phyloP scores from a whole-genome alignment of 2,888 invertebrate genomes.

The Acanthosepion lycidas region DNA sequence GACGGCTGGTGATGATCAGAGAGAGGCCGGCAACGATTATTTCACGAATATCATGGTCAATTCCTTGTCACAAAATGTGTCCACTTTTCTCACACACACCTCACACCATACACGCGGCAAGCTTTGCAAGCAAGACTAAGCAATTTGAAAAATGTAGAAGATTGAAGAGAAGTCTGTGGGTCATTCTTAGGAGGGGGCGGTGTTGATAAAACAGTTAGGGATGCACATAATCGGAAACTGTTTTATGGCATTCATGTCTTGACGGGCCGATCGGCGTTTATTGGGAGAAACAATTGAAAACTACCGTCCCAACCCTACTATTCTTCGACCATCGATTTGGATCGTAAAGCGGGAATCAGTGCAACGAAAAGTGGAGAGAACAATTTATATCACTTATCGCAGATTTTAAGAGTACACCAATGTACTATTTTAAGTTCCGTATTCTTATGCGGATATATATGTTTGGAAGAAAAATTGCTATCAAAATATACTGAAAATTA shows the following conservation, averaged over 20 bases:
- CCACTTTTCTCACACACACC: neutral
- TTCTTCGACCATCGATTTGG: neutral
- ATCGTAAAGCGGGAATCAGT: neutral
- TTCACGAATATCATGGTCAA: neutral
- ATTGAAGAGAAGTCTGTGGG: neutral
- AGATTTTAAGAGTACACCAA: neutral
- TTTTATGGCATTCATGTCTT: neutral
- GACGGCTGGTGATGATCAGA: neutral
- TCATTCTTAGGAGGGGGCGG: neutral
- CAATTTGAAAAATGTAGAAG: slow-evolving; percentile 13
- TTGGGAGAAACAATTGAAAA: slow-evolving; percentile 10
- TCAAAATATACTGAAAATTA: no score
- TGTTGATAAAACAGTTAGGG: neutral
- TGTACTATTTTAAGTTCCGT: neutral
- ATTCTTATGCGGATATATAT: no score
- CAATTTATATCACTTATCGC: neutral
- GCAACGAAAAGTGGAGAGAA: neutral
- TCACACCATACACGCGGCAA: neutral
- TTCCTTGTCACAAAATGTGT: slow-evolving; percentile 20
- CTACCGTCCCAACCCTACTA: neutral
- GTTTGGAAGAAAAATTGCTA: no score
- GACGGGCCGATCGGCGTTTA: slow-evolving; percentile 33
- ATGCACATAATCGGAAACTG: neutral
- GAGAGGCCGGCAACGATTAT: neutral
- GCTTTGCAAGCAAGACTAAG: neutral